Base-by-base conservation (phyloP, 2,113 vertebrate genomes). In the Xyrauchen texanus region DNA sequence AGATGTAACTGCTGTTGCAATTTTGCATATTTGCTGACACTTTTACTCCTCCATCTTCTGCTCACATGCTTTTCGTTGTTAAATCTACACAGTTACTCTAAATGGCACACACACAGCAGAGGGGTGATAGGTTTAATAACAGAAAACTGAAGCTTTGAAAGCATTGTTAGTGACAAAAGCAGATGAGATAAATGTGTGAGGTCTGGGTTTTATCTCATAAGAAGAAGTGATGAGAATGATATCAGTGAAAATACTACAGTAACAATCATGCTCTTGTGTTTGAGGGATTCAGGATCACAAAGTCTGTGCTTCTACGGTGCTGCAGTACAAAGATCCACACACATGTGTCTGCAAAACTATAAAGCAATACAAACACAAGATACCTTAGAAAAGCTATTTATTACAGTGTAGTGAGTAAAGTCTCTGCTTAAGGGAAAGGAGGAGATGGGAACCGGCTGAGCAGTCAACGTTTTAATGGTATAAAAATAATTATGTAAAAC, bases 41-140 rank as follows among this genome's bases (percentile, higher is more conserved):
- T 99, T 97, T 99, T 99, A 95, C 97, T 98, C 96, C 98, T 98
- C 97, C 97, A 99, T 93, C 98, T 95, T 95, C 97, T 97, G 68
- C 95, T 96, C 91, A 95, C 94, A 83, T 97, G 94, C 91, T 99
- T 99, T 99, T 99, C 96, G 99, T 99, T 96, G 96, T 95, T 92
- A 98, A 95, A 94, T 99, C 97, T 96, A 99, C 94, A 93, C 96
- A 99, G 94, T 96, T 98, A 95, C 95, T 95, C 98, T 99, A 96
- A 84, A 90, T 94, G 90, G 88, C 88, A 88, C 69, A 12, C 63
- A 77, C 55, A 71, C 74, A 65, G 58, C 45, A 80, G 73, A 83
- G 89, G 90, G 72, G 76, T 61, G 87, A 78, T 83, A 83, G 91
- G 86, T 90, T 94, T 96, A 95, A 93, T 90, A 90, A 86, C 83